A percentile compares a stretch with the other conserved stretches of the same genome.
Evolutionary conservation across 2,888 invertebrate species (phyloP).

Genomic region (Cephus pygmeus): DNA sequence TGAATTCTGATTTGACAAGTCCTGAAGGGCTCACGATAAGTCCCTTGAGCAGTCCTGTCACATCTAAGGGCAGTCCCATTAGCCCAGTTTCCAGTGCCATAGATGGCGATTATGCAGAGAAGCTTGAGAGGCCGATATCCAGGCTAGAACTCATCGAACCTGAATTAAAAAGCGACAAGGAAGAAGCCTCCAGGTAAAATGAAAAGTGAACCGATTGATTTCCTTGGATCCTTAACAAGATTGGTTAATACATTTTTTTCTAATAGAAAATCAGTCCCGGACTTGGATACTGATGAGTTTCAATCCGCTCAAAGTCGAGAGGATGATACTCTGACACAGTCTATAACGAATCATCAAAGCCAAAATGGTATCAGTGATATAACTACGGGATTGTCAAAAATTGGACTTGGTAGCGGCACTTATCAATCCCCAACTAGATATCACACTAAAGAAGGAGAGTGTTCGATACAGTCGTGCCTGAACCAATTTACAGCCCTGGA

Average conservation of each 20-base stretch:
- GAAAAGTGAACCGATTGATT: background rate
- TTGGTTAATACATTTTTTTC: background rate
- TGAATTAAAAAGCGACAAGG: background rate
- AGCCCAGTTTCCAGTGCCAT: slow-evolving; percentile 69
- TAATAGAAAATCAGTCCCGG: slow-evolving; percentile 4
- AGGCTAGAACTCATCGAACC: slow-evolving; percentile 10
- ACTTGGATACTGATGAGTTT: slow-evolving; percentile 10
- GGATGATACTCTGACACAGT: slow-evolving; percentile 16
- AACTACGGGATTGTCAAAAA: slow-evolving; percentile 40
- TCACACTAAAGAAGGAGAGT: slow-evolving; percentile 81
- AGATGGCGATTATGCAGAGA: slow-evolving; percentile 67
- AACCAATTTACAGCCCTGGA: slow-evolving; percentile 93
- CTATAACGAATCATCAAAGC: slow-evolving; percentile 14
- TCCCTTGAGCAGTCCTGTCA: slow-evolving; percentile 49
- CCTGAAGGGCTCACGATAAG: slow-evolving; percentile 49
- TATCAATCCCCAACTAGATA: slow-evolving; percentile 70
- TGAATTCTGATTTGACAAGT: slow-evolving; percentile 47
- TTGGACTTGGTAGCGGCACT: slow-evolving; percentile 34
- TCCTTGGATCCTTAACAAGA: background rate
- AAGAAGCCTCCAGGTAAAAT: slow-evolving; percentile 7
- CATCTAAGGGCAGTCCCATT: slow-evolving; percentile 70
- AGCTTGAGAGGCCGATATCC: slow-evolving; percentile 64
- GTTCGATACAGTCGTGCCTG: slow-evolving; percentile 88
- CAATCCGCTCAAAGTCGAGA: slow-evolving; percentile 15
- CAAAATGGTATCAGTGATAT: slow-evolving; percentile 41